Evolutionary conservation across 2,113 vertebrate species (phyloP), one percentile per base, ranked within the genome.

Genomic region (Ictalurus furcatus): DNA sequence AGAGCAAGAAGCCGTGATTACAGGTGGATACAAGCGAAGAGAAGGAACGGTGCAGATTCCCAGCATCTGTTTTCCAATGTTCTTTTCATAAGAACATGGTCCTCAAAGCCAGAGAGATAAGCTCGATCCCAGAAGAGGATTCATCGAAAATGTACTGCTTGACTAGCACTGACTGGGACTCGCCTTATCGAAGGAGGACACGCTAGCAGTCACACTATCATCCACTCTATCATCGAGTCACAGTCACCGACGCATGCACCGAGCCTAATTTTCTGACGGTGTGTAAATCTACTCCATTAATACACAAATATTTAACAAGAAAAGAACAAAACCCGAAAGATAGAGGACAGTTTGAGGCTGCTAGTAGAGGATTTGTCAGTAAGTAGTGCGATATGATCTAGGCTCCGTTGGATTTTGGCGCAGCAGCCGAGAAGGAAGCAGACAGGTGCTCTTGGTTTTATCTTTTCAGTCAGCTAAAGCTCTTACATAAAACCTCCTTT

Each of bases 341-440:
- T 13, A 0, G 54, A 82, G 56, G 56, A n/a, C 54, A 82, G 6
- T 82, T 59, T 14, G 56, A 61, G 9, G 28, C 73, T 84, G 67
- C 58, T 69, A 76, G 88, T 76, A 74, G 61, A 54, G 76, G 87
- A 90, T 88, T 91, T 69, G 58, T 40, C 44, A 82, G 90, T 84
- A 81, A 73, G 86, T 61, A 84, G 40, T 78, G 82, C 30, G 69
- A 92, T 85, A 65, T 76, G 87, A 91, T 90, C 90, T 87, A 56
- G 59, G 23, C 86, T 92, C 92, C 90, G 90, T 92, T 91, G 86
- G 88, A 92, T 89, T 93, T 83, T 80, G 89, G 80, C 84, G 89
- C 81, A 67, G 86, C 74, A n/a, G 84, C 90, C 87, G 59, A 59
- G 80, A 89, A 88, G 85, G 78, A 78, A 88, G 90, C 44, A 89